phyloP scores from a whole-genome alignment of 2,113 vertebrate species.

The Aspiorhynchus laticeps region DNA sequence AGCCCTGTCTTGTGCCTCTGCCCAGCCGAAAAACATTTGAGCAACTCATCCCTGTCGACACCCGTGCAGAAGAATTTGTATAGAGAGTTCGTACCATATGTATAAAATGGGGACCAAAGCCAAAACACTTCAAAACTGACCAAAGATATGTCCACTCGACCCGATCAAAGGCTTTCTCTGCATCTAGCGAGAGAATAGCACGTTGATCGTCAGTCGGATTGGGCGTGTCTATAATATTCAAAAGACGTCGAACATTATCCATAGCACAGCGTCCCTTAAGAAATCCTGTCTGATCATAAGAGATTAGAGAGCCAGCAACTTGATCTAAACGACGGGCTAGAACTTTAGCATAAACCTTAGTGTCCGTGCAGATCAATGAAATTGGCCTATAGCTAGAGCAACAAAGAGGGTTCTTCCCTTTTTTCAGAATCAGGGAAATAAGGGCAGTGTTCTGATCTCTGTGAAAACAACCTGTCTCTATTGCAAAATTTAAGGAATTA shows the following conservation, averaged over 20 bases:
- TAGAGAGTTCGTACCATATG: slow-evolving; percentile 34
- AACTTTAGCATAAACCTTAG: slow-evolving; percentile 18
- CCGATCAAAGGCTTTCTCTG: neutral
- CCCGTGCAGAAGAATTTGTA: slow-evolving; percentile 8
- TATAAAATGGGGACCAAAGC: slow-evolving; percentile 34
- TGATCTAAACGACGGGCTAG: neutral
- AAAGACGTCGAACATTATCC: slow-evolving; percentile 17
- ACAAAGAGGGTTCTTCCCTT: neutral
- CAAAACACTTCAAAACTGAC: slow-evolving; percentile 16
- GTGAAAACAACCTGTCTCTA: too few relatives aligned
- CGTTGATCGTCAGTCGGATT: neutral
- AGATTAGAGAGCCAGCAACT: neutral
- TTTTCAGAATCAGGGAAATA: too few relatives aligned
- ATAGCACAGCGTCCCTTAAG: neutral
- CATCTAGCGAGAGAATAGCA: slow-evolving; percentile 41
- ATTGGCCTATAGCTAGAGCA: slow-evolving; percentile 1
- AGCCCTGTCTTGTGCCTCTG: slow-evolving; percentile 33
- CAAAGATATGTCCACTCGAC: slow-evolving; percentile 18
- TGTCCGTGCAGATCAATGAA: too few relatives aligned
- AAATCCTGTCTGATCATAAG: neutral
- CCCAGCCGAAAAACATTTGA: slow-evolving; percentile 22
- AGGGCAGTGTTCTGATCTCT: too few relatives aligned
- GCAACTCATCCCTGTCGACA: neutral
- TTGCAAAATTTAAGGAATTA: too few relatives aligned
- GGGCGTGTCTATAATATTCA: slow-evolving; percentile 26